Evolutionary conservation across 2,797 vertebrate species (phyloP).

Genomic region (Etheostoma nigrum): DNA sequence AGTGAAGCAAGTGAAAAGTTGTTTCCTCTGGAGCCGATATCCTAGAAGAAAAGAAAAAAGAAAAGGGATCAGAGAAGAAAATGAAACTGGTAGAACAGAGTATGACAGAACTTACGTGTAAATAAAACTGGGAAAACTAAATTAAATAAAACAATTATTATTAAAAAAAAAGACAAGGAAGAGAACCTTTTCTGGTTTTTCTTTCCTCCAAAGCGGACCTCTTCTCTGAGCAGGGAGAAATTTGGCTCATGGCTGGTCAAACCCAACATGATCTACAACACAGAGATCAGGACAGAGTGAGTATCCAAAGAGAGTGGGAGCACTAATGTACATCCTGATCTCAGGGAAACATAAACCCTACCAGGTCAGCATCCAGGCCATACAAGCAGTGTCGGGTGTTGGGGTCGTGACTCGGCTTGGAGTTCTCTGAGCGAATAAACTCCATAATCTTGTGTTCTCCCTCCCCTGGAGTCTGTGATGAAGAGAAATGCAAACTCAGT

Average conservation of each 20-base stretch:
- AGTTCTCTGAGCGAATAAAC: constrained; percentile 96
- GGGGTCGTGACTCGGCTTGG: constrained; percentile 90
- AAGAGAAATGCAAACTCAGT: not conserved
- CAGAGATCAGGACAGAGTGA: constrained; percentile 32
- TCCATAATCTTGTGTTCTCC: constrained; percentile 99
- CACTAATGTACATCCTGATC: not conserved
- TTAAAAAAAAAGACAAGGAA: not conserved
- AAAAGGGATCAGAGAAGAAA: not conserved
- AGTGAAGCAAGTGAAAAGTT: constrained; percentile 96
- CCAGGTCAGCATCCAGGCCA: constrained; percentile 98
- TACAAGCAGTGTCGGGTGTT: constrained; percentile 99
- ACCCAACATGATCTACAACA: constrained; percentile 95
- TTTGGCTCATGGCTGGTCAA: constrained; percentile 98
- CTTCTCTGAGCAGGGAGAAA: constrained; percentile 98
- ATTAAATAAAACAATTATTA: too few relatives aligned
- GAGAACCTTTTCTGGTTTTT: constrained; percentile 93
- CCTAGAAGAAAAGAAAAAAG: constrained; percentile 77
- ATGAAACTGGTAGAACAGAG: not conserved
- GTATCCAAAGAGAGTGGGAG: not conserved
- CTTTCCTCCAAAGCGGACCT: constrained; percentile 98
- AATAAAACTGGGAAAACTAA: not conserved
- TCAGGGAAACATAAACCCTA: constrained; percentile 68
- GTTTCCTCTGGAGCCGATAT: constrained; percentile 97
- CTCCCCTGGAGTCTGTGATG: constrained; percentile 93
- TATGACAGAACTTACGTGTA: not conserved